Percentiles rank a stretch among this genome's conserved stretches.
phyloP scores from a whole-genome alignment of 2,797 vertebrate genomes.

The Syncerus caffer region DNA sequence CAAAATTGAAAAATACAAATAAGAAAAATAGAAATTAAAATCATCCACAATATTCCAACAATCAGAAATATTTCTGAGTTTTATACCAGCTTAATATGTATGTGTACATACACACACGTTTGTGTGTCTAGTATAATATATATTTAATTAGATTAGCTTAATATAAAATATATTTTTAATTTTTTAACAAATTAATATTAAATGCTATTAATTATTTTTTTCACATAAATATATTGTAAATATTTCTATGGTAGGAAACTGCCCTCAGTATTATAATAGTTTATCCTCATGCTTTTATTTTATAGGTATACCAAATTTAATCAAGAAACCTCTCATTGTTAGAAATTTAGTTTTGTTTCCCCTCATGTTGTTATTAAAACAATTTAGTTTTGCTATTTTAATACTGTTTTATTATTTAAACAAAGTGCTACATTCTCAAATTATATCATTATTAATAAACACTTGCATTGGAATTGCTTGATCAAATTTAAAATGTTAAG shows the following conservation, averaged over 20 bases:
- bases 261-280: neutral
- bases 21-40: neutral
- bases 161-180: neutral
- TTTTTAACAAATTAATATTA: neutral
- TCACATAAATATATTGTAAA: neutral
- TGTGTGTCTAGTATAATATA: neutral
- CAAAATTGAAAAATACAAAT: neutral
- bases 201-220: neutral
- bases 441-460: constrained; percentile 33
- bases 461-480: neutral
- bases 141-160: neutral
- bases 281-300: neutral
- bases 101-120: neutral
- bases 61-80: neutral
- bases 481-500: constrained; percentile 3
- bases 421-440: neutral
- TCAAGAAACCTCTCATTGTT: neutral
- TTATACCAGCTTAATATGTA: neutral
- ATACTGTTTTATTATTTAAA: neutral
- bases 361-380: neutral
- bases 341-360: neutral
- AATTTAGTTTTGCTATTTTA: neutral
- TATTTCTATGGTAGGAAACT: neutral
- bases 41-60: neutral
- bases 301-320: neutral